Conservation (phyloP, 2,113 vertebrate genomes). For the Heterocephalus glaber region DNA sequence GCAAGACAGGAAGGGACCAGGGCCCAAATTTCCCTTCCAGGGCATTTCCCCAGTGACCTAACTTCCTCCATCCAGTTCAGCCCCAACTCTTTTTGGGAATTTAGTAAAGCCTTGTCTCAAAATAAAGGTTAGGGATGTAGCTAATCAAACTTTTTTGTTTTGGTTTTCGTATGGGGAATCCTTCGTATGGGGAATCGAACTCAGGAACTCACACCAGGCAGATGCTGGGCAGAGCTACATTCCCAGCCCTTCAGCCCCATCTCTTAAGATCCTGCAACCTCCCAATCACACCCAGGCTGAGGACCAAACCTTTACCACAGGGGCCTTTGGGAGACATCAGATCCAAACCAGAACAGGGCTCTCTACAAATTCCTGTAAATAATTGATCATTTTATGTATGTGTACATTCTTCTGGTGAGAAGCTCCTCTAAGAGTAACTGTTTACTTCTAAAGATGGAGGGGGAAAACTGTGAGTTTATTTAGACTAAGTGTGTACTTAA, state of each 20-base stretch:
- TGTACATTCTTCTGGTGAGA: background rate
- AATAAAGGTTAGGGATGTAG: too few relatives aligned
- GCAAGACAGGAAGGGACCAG: too few relatives aligned
- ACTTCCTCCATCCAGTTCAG: background rate
- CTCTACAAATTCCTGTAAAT: background rate
- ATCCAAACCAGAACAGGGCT: background rate
- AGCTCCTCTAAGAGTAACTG: slow-evolving; percentile 18
- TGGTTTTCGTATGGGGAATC: too few relatives aligned
- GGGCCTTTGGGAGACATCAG: background rate
- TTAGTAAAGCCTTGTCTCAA: too few relatives aligned
- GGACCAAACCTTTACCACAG: background rate
- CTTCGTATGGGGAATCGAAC: too few relatives aligned
- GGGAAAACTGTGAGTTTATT: background rate
- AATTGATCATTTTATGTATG: background rate
- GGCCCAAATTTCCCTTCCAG: background rate
- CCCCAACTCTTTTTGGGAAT: background rate
- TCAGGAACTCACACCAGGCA: too few relatives aligned
- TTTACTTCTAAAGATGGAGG: background rate
- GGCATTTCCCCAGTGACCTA: background rate
- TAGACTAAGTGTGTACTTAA: background rate
- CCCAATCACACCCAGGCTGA: background rate
- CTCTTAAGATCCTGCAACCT: background rate
- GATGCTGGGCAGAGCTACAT: too few relatives aligned
- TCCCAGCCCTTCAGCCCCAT: background rate
- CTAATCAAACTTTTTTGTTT: too few relatives aligned